These are phyloP conservation scores for Ferrisia virgata DNA, from an alignment of 2,888 invertebrate species.

Conservation along the genomic window DNA sequence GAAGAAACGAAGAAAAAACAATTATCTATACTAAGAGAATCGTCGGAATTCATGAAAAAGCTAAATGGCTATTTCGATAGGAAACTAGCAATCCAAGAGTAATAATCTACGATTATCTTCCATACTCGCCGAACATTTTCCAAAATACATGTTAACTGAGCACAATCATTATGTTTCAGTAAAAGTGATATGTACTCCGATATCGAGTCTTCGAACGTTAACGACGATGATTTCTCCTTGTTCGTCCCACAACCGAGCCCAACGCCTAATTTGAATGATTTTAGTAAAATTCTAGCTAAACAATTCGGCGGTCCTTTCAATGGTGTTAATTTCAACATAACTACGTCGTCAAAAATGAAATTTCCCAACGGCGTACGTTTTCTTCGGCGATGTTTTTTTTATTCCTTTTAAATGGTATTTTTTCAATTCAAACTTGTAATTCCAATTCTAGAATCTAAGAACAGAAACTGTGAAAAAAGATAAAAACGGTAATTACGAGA, in stretches of 20 bases:
- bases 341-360: neutral
- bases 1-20: conserved; percentile 31
- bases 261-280: neutral
- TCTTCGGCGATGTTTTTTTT: neutral
- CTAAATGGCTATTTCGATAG: neutral
- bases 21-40: neutral
- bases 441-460: conserved; percentile 29
- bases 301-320: neutral
- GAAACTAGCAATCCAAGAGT: neutral
- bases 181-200: conserved; percentile 22
- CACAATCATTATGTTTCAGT: neutral
- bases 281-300: neutral
- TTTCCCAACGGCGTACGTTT: conserved; percentile 16
- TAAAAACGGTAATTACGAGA: neutral
- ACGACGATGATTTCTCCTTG: neutral
- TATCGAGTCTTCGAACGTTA: neutral
- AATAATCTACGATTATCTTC: neutral
- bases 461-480: conserved; percentile 14
- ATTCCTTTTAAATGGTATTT: neutral
- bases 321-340: neutral
- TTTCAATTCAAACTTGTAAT: neutral
- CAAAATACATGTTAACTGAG: neutral
- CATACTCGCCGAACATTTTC: neutral
- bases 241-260: neutral
- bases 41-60: neutral